These are phyloP conservation scores for Pycnomerus fuliginosus DNA, from an alignment of 2,888 invertebrate genomes.

Conservation along the genomic window DNA sequence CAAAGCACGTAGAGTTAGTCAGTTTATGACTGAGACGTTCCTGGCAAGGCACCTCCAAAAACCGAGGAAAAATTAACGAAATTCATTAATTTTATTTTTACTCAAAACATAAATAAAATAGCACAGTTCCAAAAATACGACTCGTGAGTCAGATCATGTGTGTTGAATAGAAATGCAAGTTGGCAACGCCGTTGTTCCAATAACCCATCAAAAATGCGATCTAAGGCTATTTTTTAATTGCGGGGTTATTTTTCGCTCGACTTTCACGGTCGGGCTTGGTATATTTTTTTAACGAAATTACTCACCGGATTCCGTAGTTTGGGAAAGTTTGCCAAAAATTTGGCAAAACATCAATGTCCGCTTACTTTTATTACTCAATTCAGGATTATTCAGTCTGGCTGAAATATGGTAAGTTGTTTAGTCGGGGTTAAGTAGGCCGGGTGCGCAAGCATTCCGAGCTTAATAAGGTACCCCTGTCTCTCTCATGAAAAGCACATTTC, in stretches of 20 bases:
- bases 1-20: too few relatives aligned
- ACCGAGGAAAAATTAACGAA: constrained; percentile 7
- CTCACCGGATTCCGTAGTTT: too few relatives aligned
- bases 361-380: too few relatives aligned
- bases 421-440: constrained; percentile 16
- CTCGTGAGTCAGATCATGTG: constrained; percentile 17
- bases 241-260: too few relatives aligned
- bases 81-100: constrained; percentile 19
- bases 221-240: background rate
- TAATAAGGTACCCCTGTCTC: constrained; percentile 18
- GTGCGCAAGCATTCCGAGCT: constrained; percentile 23
- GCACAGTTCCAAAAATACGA: constrained; percentile 19
- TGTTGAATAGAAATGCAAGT: constrained; percentile 3
- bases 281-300: too few relatives aligned
- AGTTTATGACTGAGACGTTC: too few relatives aligned
- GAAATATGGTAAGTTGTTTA: too few relatives aligned
- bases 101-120: constrained; percentile 21
- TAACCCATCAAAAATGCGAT: constrained; percentile 16
- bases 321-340: too few relatives aligned
- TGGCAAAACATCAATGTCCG: too few relatives aligned
- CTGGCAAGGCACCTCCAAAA: constrained; percentile 5
- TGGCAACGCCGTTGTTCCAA: constrained; percentile 17
- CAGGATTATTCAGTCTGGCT: too few relatives aligned
- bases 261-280: too few relatives aligned
- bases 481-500: constrained; percentile 3